phyloP scores from a whole-genome alignment of 2,113 vertebrate species.

The Myotis lucifugus region DNA sequence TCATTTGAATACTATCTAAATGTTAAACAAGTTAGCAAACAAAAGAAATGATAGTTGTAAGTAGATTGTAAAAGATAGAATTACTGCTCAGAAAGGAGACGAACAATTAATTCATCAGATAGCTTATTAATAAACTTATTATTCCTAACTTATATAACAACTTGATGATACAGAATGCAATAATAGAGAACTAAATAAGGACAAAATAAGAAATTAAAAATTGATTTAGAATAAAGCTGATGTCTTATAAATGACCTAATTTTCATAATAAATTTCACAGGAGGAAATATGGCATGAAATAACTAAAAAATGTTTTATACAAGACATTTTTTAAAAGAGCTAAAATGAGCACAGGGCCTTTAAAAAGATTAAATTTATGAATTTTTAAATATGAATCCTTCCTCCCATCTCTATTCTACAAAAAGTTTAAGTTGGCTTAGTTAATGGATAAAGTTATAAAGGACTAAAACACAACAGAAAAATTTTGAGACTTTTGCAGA shows the following conservation, averaged over 20 bases:
- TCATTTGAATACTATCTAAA: not conserved
- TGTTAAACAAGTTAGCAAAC: not conserved
- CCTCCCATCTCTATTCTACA: not conserved
- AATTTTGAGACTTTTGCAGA: too few relatives aligned
- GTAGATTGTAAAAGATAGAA: not conserved
- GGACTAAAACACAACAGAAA: too few relatives aligned
- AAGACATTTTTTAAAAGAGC: not conserved
- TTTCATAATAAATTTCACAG: conserved; percentile 21
- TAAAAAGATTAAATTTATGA: not conserved
- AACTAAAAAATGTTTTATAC: not conserved
- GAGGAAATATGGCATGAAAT: not conserved
- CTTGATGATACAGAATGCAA: not conserved
- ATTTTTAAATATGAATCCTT: not conserved
- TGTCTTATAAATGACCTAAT: not conserved
- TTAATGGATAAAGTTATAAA: too few relatives aligned
- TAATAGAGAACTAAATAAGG: not conserved
- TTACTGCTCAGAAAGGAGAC: not conserved
- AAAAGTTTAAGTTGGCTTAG: not conserved
- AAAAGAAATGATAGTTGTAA: not conserved
- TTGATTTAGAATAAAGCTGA: not conserved
- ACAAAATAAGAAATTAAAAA: not conserved
- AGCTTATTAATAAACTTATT: conserved; percentile 6
- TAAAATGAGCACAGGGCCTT: not conserved
- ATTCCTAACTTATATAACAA: not conserved
- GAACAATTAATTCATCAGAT: not conserved